Percentiles rank a stretch among this genome's conserved stretches.
Conservation (phyloP, 1,140 invertebrate genomes). For the Pararge aegeria region DNA sequence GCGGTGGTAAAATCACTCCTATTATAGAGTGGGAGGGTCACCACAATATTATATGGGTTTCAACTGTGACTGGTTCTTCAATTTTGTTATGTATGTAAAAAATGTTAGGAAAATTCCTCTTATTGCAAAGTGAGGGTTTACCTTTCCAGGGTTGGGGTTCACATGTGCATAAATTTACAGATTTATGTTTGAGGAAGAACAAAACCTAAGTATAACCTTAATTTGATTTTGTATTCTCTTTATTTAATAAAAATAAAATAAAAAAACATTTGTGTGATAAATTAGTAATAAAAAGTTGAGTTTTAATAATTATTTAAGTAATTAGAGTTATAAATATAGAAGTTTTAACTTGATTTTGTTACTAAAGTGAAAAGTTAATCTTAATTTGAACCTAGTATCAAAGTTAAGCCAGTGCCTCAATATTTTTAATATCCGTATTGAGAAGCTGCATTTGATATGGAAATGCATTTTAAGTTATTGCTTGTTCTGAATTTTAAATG, state of each 20-base stretch:
- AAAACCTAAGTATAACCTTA: neutral
- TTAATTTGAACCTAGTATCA: neutral
- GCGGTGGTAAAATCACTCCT: no score
- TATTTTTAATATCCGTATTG: neutral
- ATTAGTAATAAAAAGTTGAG: constrained; percentile 4
- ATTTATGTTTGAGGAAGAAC: neutral
- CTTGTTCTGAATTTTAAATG: no score
- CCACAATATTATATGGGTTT: no score
- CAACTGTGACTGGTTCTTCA: no score
- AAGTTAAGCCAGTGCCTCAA: neutral
- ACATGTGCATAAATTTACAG: no score
- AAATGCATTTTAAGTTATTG: no score
- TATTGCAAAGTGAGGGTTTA: no score
- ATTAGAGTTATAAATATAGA: neutral
- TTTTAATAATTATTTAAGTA: neutral
- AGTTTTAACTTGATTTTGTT: neutral
- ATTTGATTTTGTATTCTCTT: neutral
- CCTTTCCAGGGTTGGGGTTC: no score
- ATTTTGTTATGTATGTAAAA: no score
- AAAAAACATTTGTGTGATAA: neutral
- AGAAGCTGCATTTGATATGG: neutral
- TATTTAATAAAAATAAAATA: neutral
- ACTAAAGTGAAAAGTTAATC: neutral
- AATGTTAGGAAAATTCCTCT: no score
- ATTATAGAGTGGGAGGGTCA: no score